Evolutionary conservation across 2,888 invertebrate species (phyloP), one percentile per base, ranked within the genome.

Genomic region (Creontiades dilutus): DNA sequence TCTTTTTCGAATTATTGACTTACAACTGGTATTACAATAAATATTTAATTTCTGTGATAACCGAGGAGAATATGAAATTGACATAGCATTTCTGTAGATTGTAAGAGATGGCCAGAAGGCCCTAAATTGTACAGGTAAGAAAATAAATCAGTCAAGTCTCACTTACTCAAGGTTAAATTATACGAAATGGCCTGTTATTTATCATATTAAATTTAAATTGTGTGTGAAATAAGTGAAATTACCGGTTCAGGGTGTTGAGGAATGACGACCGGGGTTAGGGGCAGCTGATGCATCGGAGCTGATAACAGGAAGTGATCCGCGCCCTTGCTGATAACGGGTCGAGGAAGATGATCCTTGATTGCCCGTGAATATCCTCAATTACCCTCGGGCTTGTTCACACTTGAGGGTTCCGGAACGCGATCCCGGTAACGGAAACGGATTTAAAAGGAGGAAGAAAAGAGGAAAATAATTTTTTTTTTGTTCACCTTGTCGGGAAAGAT

Each of bases 231-330:
- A 80, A 80, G 1, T 28, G 9, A 27, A 61, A 5, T 86, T 48
- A 86, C 86, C 86, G 75, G 75, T 48, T 86, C 75, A 14, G 86
- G 86, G 7, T 68, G 68, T 19, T 86, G 86, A 23, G 75, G 86
- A n/a, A 86, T 68, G 16, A 37, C 76, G 47, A 86, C 86, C 0
- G 86, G 86, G 11, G 86, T 86, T 27, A 86, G 86, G 46, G 86
- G 86, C 11, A 86, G 76, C 47, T 86, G 86, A 23, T 86, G 86
- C 86, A 86, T 86, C 47, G 27, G 13, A 52, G 52, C 46, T 80
- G 80, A n/a, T 46, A 37, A 52, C 23, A 19, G 68, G 68, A 68
- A 68, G 68, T 68, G 68, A 23, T 23, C 68, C 52, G 52, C 11
- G 52, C 16, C 52, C 52, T 52, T 52, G 52, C 3, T 37, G 37